Evolutionary conservation across 2,888 invertebrate genomes (phyloP).

Genomic region (Teleiodes luculella): DNA sequence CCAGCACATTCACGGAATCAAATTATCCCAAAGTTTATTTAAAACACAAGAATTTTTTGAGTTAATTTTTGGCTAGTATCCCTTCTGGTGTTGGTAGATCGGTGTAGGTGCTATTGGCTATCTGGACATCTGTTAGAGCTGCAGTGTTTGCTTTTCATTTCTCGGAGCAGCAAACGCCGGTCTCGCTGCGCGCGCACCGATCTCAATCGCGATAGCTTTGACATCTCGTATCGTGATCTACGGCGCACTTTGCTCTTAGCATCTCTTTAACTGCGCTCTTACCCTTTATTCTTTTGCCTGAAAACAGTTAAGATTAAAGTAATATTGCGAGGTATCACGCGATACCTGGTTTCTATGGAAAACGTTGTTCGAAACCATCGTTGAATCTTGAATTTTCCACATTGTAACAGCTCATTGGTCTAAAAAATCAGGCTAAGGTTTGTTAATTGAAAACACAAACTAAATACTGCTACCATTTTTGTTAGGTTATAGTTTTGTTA

Average conservation of each 20-base stretch:
- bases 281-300: not conserved
- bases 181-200: constrained; percentile 64
- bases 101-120: constrained; percentile 63
- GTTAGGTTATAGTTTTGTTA: too few species aligned
- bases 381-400: too few species aligned
- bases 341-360: not conserved
- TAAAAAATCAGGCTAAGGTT: too few species aligned
- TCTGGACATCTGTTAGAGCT: constrained; percentile 74
- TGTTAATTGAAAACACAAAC: too few species aligned
- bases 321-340: too few species aligned
- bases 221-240: constrained; percentile 54
- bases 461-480: too few species aligned
- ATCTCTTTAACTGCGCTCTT: constrained; percentile 2
- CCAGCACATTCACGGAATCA: too few species aligned
- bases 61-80: constrained; percentile 14
- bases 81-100: constrained; percentile 44
- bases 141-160: constrained; percentile 75
- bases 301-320: not conserved
- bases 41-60: not conserved
- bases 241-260: constrained; percentile 35
- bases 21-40: too few species aligned
- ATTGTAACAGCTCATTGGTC: too few species aligned
- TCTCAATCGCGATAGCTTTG: constrained; percentile 71
- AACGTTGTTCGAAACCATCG: too few species aligned
- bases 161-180: constrained; percentile 63